A percentile compares a stretch with the other conserved stretches of the same genome.
phyloP scores from a whole-genome alignment of 2,888 invertebrate genomes.

The Morinoia aosen region DNA sequence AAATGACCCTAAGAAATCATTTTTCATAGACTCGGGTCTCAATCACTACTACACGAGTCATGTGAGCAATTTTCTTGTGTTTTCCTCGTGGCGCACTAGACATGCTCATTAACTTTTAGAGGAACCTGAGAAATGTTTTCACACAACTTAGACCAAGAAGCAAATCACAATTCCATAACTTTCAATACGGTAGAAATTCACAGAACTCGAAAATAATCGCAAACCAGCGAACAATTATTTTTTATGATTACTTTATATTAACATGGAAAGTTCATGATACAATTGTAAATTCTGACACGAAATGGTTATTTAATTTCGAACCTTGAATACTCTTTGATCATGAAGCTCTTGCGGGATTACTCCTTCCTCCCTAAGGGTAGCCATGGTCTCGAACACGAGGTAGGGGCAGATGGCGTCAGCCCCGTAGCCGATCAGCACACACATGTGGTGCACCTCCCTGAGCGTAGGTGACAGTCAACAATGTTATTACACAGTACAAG shows the following conservation, averaged over 20 bases:
- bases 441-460: slow-evolving; percentile 91
- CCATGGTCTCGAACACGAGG: slow-evolving; percentile 93
- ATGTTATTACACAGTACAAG: background rate
- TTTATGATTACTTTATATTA: too few species aligned
- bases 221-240: too few species aligned
- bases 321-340: slow-evolving; percentile 78
- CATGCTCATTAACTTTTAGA: too few species aligned
- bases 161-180: too few species aligned
- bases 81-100: too few species aligned
- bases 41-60: background rate
- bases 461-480: slow-evolving; percentile 56
- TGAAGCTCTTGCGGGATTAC: slow-evolving; percentile 84
- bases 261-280: too few species aligned
- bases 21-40: background rate
- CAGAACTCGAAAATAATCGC: too few species aligned
- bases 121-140: too few species aligned
- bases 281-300: too few species aligned
- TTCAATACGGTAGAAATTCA: too few species aligned
- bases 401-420: slow-evolving; percentile 99
- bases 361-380: slow-evolving; percentile 86
- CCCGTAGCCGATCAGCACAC: slow-evolving; percentile 94
- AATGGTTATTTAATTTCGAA: background rate
- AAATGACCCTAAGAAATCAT: too few species aligned
- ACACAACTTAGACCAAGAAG: too few species aligned
- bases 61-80: background rate